These are phyloP conservation scores for Leptonema lineaticorne DNA, from an alignment of 1,140 invertebrate species.

Conservation along the genomic window DNA sequence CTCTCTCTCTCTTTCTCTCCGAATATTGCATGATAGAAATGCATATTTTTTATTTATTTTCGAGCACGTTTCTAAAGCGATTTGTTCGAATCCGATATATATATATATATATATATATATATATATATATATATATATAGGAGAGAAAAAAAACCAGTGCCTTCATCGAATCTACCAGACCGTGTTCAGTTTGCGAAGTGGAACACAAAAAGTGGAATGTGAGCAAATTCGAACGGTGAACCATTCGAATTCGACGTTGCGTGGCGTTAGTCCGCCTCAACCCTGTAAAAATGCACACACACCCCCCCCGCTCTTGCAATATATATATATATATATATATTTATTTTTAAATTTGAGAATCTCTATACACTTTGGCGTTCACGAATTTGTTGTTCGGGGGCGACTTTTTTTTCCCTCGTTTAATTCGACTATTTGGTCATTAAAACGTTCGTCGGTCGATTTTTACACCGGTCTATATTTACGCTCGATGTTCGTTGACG, in stretches of 20 bases:
- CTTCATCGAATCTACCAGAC: constrained; percentile 16
- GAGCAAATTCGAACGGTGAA: background rate
- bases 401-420: background rate
- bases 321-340: background rate
- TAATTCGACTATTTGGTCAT: constrained; percentile 5
- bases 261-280: background rate
- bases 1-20: too few relatives aligned
- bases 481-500: constrained; percentile 8
- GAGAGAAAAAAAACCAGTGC: constrained; percentile 7
- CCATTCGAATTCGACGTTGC: constrained; percentile 5
- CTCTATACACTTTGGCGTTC: background rate
- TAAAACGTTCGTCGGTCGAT: constrained; percentile 14
- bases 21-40: too few relatives aligned
- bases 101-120: too few relatives aligned
- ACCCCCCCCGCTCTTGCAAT: too few relatives aligned
- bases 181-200: constrained; percentile 15
- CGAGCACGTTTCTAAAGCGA: too few relatives aligned
- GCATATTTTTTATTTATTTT: too few relatives aligned
- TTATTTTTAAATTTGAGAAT: background rate
- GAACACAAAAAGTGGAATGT: constrained; percentile 9
- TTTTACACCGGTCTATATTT: background rate
- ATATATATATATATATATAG: too few relatives aligned
- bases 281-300: too few relatives aligned
- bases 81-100: too few relatives aligned
- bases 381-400: background rate